Evolutionary conservation across 2,888 invertebrate genomes (phyloP), one percentile per base, ranked within the genome.

Genomic region (Automeris io): DNA sequence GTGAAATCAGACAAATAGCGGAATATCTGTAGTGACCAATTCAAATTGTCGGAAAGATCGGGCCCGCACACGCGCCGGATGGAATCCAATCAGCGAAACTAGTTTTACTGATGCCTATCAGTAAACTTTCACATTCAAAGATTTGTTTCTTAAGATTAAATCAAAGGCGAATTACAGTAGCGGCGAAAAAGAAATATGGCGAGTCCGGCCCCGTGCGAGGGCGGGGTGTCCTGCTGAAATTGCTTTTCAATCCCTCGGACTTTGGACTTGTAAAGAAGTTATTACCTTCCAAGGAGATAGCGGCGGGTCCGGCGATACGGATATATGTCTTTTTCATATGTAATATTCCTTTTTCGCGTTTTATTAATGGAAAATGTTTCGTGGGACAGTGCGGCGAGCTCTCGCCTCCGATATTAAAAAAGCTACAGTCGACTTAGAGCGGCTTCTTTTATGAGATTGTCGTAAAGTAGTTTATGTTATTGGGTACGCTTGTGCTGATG

Each of bases 231-330:
- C 79, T 78, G 75, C 80, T 86, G 87, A 88, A 88, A 88, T 88
- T 88, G 87, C 87, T 88, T 88, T 87, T 85, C 87, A 88, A 88
- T 88, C 87, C 87, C 87, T 86, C 87, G 87, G 87, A 87, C 87
- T 88, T 87, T 87, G 86, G 87, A 88, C 87, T 88, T 88, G 87
- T 88, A 88, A 88, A 88, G 87, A 87, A 88, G 87, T 88, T 88
- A 88, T 88, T 88, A 88, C 87, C 87, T 88, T 85, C 83, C 77
- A 69, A 77, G 77, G 74, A 87, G 86, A 86, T 85, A 86, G 83
- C 85, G 82, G 71, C 82, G 80, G 85, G 81, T 81, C 81, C 79
- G 76, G 73, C 82, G 85, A 85, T 85, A 85, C 86, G 85, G 83
- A 85, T 86, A 85, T 82, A 83, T 83, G 83, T 83, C 83, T 80